A percentile compares a stretch with the other conserved stretches of the same genome.
Evolutionary conservation across 2,797 vertebrate species (phyloP).

Genomic region (Miichthys miiuy): DNA sequence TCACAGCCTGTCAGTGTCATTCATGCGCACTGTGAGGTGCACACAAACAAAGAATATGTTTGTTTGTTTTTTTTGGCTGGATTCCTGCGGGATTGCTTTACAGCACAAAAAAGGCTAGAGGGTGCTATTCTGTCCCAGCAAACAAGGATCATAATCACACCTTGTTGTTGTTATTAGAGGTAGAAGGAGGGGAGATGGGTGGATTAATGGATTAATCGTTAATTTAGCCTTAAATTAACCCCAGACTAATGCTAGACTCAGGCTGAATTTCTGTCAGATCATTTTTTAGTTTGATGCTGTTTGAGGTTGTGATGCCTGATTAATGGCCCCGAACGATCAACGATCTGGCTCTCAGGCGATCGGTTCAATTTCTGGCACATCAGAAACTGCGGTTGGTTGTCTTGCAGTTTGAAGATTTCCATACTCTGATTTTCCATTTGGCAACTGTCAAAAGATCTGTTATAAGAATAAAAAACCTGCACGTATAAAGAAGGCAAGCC

Average conservation of each 20-base stretch:
- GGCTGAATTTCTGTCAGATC: background rate
- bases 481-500: too few relatives aligned
- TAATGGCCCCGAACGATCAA: background rate
- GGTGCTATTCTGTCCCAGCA: background rate
- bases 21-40: conserved; percentile 11
- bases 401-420: background rate
- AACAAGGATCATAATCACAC: background rate
- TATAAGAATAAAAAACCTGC: too few relatives aligned
- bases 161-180: background rate
- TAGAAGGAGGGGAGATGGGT: background rate
- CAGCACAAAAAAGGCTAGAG: background rate
- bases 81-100: background rate
- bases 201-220: background rate
- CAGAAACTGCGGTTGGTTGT: background rate
- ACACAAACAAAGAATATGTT: background rate
- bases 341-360: too few relatives aligned
- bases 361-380: background rate
- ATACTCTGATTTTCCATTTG: background rate
- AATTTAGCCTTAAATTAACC: background rate
- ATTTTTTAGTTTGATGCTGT: background rate
- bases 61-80: too few relatives aligned
- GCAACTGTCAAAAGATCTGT: background rate
- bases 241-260: background rate
- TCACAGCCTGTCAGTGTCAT: conserved; percentile 16
- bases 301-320: background rate